Evolutionary conservation across 2,113 vertebrate genomes (phyloP).

Genomic region (Prochilodus magdalenae): DNA sequence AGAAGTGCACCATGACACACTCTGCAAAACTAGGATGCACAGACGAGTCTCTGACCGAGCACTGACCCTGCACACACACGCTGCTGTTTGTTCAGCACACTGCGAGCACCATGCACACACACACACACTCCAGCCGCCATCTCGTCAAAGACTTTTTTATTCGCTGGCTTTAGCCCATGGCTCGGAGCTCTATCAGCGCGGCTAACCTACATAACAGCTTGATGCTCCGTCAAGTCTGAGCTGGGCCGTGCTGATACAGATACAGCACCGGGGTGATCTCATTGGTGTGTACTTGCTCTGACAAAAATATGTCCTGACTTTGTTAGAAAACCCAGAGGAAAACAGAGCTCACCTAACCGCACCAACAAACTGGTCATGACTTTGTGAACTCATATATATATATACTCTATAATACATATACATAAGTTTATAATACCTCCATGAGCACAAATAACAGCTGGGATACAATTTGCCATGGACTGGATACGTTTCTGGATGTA

Average conservation of each 20-base stretch:
- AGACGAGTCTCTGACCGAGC: slow-evolving; percentile 77
- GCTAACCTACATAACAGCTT: slow-evolving; percentile 74
- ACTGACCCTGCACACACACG: slow-evolving; percentile 71
- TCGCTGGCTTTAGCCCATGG: slow-evolving; percentile 56
- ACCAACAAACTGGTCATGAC: too few relatives aligned
- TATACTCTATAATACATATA: too few relatives aligned
- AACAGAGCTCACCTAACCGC: too few relatives aligned
- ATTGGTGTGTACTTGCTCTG: neutral
- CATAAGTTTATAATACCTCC: too few relatives aligned
- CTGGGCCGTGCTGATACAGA: slow-evolving; percentile 55
- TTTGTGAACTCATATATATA: too few relatives aligned
- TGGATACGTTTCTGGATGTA: too few relatives aligned
- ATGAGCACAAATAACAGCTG: too few relatives aligned
- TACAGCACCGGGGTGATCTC: slow-evolving; percentile 54
- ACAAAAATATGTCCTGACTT: neutral
- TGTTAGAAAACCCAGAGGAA: neutral
- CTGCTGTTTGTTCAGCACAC: slow-evolving; percentile 68
- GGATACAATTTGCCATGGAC: too few relatives aligned
- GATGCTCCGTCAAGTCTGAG: slow-evolving; percentile 37
- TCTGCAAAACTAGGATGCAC: slow-evolving; percentile 50
- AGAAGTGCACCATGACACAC: slow-evolving; percentile 62
- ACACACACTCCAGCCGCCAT: neutral
- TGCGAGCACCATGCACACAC: neutral
- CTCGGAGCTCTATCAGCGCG: slow-evolving; percentile 63
- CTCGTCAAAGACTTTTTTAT: slow-evolving; percentile 56